Conservation (phyloP, 2,888 invertebrate species). For the Diarsia brunnea region DNA sequence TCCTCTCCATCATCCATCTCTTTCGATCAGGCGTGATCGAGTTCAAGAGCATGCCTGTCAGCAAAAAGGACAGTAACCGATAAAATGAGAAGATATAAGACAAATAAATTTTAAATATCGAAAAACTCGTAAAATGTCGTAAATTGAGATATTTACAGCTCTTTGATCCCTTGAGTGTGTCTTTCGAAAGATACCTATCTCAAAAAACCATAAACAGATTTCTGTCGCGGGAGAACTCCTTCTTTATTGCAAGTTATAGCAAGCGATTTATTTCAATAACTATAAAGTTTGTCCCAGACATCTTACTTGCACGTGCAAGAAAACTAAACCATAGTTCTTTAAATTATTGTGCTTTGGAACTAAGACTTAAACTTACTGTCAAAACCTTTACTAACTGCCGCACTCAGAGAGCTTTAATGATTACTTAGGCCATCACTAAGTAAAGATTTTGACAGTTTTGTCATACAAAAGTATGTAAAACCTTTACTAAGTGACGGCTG, state of each 20-base stretch:
- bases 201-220: constrained; percentile 4
- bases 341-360: neutral
- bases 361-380: neutral
- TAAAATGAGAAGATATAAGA: neutral
- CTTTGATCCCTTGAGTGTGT: neutral
- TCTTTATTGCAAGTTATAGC: constrained; percentile 24
- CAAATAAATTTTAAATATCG: neutral
- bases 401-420: too few relatives aligned
- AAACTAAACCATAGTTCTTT: neutral
- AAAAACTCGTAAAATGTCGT: neutral
- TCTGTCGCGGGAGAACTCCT: constrained; percentile 1
- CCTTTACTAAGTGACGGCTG: too few relatives aligned
- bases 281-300: constrained; percentile 3
- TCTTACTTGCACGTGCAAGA: neutral
- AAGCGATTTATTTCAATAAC: constrained; percentile 36
- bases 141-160: neutral
- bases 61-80: neutral
- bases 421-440: too few relatives aligned
- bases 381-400: too few relatives aligned
- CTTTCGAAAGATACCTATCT: constrained; percentile 2
- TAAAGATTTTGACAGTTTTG: too few relatives aligned
- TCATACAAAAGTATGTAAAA: too few relatives aligned
- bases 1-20: neutral
- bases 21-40: neutral
- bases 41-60: neutral